Percentiles rank a stretch among this genome's conserved stretches.
phyloP scores from a whole-genome alignment of 2,888 invertebrate species.

The Thecocarcelia acutangulata region DNA sequence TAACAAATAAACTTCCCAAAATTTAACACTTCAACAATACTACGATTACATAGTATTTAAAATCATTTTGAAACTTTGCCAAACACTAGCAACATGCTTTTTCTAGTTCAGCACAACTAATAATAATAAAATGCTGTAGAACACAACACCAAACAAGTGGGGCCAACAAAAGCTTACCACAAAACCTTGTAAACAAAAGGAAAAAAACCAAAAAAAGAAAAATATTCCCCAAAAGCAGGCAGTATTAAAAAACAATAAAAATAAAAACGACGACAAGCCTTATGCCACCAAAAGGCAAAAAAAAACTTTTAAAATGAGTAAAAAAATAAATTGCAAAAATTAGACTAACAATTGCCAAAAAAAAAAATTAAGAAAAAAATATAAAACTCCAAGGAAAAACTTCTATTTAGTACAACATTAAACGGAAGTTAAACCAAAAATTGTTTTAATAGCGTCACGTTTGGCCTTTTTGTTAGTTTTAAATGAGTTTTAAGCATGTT shows the following conservation, averaged over 20 bases:
- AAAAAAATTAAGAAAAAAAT: conserved; percentile 24
- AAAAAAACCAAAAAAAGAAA: no score
- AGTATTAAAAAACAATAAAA: conserved; percentile 68
- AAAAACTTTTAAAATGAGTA: neutral
- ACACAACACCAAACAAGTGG: conserved; percentile 53
- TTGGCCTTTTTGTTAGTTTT: conserved; percentile 70
- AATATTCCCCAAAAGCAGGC: conserved; percentile 38
- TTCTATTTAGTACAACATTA: conserved; percentile 61
- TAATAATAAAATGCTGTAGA: conserved; percentile 44
- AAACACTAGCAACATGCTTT: conserved; percentile 55
- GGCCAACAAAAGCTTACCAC: conserved; percentile 64
- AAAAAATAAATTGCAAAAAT: conserved; percentile 52
- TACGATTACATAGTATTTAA: conserved; percentile 34
- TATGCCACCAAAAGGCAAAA: conserved; percentile 33
- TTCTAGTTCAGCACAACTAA: conserved; percentile 33
- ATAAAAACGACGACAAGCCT: conserved; percentile 60
- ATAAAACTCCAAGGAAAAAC: conserved; percentile 53
- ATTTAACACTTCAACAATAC: conserved; percentile 70
- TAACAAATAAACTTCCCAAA: conserved; percentile 68
- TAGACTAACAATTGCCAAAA: conserved; percentile 61
- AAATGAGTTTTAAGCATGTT: conserved; percentile 72
- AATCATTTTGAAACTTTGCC: conserved; percentile 67
- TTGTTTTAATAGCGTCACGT: conserved; percentile 79
- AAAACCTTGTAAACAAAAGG: conserved; percentile 42
- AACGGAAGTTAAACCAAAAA: conserved; percentile 66